Base-by-base conservation (phyloP, 2,113 vertebrate species). In the Potamarius usumacintae region DNA sequence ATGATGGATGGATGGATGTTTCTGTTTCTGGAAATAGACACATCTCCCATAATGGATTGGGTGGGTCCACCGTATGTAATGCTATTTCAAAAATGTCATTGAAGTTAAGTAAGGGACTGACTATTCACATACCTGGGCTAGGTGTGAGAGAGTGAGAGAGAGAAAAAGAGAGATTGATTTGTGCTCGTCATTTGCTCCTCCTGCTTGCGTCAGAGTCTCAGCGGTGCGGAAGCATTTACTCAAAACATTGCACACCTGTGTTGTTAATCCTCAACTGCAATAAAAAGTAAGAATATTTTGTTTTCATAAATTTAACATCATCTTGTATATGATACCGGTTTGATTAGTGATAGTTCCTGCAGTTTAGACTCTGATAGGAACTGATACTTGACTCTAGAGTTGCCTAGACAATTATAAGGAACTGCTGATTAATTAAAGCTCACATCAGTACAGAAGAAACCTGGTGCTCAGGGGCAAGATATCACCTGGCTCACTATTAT, bases 61-160 rank as follows among this genome's bases (percentile, higher is more conserved):
- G 42, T 42, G 15, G 30, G 30, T 27, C 14, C 65, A 14, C 15
- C 7, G 8, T n/a, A 25, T 77, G 50, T 27, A 48, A 42, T 50
- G 5, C 34, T n/a, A 25, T 79, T 79, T 79, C 2, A 1, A 55
- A 79, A 55, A 79, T 79, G 74, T 78, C 50, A n/a, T 10, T 78
- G 74, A 53, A 53, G 12, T 25, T 53, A 78, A 78, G 15, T 12
- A 55, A 14, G 25, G n/a, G n/a, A 17, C 22, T n/a, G 52, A 27
- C 18, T 12, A 52, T 30, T 25, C 30, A 20, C 74, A 78, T 78
- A 72, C 42, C 72, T 85, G 84, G 34, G 84, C 15, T 52, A 55
- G 57, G 84, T 86, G 85, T 60, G 83, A 55, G 42, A 50, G 82
- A 58, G 85, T 60, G 83, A 55, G 42, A 50, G 82, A 58, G 53